Conservation (phyloP, 30 jellyfish, hydroid and myxozoan species). For the Nemopilema nomurai region DNA sequence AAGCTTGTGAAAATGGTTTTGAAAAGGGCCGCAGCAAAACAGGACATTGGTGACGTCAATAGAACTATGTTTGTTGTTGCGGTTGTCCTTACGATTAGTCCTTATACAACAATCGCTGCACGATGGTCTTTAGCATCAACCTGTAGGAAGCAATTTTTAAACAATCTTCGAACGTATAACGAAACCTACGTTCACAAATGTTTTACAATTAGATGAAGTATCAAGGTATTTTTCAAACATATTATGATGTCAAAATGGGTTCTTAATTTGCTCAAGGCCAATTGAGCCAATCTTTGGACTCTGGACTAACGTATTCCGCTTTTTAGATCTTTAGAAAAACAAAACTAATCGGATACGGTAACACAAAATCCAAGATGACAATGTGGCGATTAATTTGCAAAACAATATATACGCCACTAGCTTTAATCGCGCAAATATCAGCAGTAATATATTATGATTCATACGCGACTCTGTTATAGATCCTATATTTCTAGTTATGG, state of each 20-base stretch:
- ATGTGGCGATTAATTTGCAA: conserved; percentile 38
- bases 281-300: conserved; percentile 9
- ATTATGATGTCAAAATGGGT: conserved; percentile 11
- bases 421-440: neutral
- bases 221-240: neutral
- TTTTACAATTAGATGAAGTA: neutral
- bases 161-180: neutral
- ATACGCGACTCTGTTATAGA: too few relatives aligned
- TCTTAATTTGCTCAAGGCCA: conserved; percentile 26
- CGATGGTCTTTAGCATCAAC: too few relatives aligned
- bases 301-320: conserved; percentile 10
- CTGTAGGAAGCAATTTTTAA: too few relatives aligned
- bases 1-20: too few relatives aligned
- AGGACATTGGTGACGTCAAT: too few relatives aligned
- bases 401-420: conserved; percentile 15
- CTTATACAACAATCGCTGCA: too few relatives aligned
- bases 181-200: neutral
- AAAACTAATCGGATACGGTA: conserved; percentile 63
- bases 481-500: too few relatives aligned
- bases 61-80: too few relatives aligned
- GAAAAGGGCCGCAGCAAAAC: too few relatives aligned
- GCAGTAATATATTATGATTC: too few relatives aligned
- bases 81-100: too few relatives aligned
- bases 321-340: conserved; percentile 53
- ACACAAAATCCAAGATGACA: conserved; percentile 52